Conservation (phyloP, 2,888 invertebrate genomes). For the Imbricaverruca yamaguchii region DNA sequence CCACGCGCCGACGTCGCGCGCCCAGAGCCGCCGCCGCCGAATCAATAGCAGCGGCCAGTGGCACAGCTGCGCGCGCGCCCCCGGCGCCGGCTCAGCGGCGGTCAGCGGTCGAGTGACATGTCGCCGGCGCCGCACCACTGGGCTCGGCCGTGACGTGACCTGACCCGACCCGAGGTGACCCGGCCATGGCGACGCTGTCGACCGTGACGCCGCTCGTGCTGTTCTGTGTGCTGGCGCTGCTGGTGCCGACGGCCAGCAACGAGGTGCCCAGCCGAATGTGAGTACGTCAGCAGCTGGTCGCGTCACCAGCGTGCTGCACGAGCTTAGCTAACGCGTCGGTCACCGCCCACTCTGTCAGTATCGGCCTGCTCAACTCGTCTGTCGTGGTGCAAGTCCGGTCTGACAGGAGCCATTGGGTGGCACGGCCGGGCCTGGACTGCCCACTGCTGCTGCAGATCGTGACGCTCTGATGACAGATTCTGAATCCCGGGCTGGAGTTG, state of each 20-base stretch:
- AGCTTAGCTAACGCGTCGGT: not conserved
- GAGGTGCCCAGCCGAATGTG: not conserved
- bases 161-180: not conserved
- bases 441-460: too few species aligned
- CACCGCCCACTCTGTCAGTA: not conserved
- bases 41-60: not conserved
- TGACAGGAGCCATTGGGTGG: too few species aligned
- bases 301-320: not conserved
- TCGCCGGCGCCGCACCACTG: not conserved
- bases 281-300: not conserved
- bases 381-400: too few species aligned
- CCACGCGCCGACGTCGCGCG: too few species aligned
- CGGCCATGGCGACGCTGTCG: not conserved
- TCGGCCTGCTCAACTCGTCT: too few species aligned
- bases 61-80: constrained; percentile 10
- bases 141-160: not conserved
- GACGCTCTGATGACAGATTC: too few species aligned
- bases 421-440: too few species aligned
- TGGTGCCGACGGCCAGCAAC: not conserved
- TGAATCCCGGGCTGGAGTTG: too few species aligned
- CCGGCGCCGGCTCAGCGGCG: not conserved
- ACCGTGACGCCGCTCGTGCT: not conserved
- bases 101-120: not conserved
- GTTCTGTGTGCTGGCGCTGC: not conserved
- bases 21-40: not conserved